Evolutionary conservation across 2,888 invertebrate species (phyloP).

Genomic region (Tenthredo distinguenda): DNA sequence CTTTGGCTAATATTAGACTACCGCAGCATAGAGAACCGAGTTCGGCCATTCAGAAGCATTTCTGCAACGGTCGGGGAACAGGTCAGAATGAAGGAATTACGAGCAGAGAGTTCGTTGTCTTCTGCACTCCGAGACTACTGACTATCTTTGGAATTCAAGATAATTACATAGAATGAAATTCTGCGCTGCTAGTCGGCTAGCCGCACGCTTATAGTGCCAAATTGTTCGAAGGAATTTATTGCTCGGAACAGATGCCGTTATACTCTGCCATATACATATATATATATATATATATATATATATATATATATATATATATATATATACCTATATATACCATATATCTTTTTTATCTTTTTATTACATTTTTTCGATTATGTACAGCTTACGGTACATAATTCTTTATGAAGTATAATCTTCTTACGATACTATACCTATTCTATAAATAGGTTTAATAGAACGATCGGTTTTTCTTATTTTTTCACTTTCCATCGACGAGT

Average conservation of each 20-base stretch:
- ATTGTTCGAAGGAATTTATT: slow-evolving; percentile 32
- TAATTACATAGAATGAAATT: slow-evolving; percentile 41
- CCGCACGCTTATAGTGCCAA: neutral
- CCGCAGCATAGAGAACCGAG: neutral
- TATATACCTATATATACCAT: neutral
- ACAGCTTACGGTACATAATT: too few species aligned
- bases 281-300: neutral
- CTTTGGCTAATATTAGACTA: slow-evolving; percentile 66
- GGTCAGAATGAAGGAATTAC: slow-evolving; percentile 34
- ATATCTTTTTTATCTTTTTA: slow-evolving; percentile 45
- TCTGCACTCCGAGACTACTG: neutral
- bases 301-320: too few species aligned
- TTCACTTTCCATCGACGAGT: too few species aligned
- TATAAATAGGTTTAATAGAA: too few species aligned
- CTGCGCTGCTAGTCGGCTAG: slow-evolving; percentile 7
- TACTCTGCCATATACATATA: neutral
- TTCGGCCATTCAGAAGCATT: slow-evolving; percentile 41
- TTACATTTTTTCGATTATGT: neutral
- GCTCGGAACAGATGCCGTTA: neutral
- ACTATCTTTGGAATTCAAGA: slow-evolving; percentile 35
- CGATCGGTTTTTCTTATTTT: too few species aligned
- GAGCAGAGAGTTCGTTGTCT: slow-evolving; percentile 42
- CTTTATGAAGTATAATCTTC: too few species aligned
- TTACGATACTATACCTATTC: too few species aligned
- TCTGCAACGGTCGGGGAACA: neutral